phyloP scores from a whole-genome alignment of 2,113 vertebrate genomes.

The Ammodytes marinus region DNA sequence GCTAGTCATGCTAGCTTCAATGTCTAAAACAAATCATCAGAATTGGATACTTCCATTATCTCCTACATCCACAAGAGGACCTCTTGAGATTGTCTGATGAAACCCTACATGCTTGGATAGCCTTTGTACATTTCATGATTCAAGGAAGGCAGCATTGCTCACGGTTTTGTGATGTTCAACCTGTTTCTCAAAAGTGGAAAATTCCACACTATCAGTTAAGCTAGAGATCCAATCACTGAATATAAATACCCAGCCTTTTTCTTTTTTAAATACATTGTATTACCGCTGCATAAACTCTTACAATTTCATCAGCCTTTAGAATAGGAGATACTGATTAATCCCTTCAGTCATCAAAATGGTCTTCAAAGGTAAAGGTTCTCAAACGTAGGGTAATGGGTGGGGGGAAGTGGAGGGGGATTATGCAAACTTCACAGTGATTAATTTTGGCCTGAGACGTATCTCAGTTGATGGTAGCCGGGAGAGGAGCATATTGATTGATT shows the following conservation, averaged over 20 bases:
- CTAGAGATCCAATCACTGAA: slow-evolving; percentile 49
- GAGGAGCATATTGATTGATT: slow-evolving; percentile 87
- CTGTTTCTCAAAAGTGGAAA: slow-evolving; percentile 35
- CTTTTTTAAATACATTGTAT: slow-evolving; percentile 32
- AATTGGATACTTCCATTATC: slow-evolving; percentile 2
- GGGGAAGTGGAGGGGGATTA: slow-evolving; percentile 66
- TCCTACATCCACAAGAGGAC: neutral
- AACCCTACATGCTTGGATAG: neutral
- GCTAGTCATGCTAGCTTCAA: neutral
- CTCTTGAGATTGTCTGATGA: slow-evolving; percentile 24
- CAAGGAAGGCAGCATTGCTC: neutral
- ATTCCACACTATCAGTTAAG: slow-evolving; percentile 50
- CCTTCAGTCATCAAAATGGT: slow-evolving; percentile 72
- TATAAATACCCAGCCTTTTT: slow-evolving; percentile 35
- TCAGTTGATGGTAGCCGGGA: slow-evolving; percentile 71
- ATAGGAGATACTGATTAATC: slow-evolving; percentile 76
- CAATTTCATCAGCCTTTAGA: slow-evolving; percentile 61
- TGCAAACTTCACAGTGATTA: slow-evolving; percentile 85
- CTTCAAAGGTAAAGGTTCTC: slow-evolving; percentile 80
- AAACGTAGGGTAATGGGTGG: slow-evolving; percentile 71
- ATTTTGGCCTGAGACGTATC: slow-evolving; percentile 81
- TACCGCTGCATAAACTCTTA: slow-evolving; percentile 54
- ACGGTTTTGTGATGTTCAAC: neutral
- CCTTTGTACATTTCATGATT: neutral
- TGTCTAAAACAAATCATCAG: neutral